Percentiles rank a stretch among this genome's conserved stretches.
Conservation (phyloP, 2,888 invertebrate genomes). For the Argynnis bischoffii region DNA sequence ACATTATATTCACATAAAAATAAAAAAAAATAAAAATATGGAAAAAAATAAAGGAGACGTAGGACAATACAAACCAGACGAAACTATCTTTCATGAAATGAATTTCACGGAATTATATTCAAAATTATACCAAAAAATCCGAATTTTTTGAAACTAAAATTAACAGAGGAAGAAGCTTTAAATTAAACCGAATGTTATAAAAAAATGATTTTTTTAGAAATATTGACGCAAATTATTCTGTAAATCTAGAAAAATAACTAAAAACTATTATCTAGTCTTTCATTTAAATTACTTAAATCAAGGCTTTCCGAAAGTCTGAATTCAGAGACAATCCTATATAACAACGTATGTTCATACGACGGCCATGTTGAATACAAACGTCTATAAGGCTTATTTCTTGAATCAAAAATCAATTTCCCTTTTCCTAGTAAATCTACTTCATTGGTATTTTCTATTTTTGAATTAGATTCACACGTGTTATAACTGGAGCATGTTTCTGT, state of each 20-base stretch:
- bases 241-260: constrained; percentile 1
- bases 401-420: constrained; percentile 54
- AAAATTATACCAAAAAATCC: too few relatives aligned
- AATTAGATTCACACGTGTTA: constrained; percentile 48
- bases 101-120: too few relatives aligned
- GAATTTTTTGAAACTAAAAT: too few relatives aligned
- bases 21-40: background rate
- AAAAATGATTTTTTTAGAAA: too few relatives aligned
- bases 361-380: constrained; percentile 69
- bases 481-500: constrained; percentile 46
- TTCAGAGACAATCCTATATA: constrained; percentile 68
- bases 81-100: background rate
- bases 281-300: constrained; percentile 60
- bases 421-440: constrained; percentile 1
- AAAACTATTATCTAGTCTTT: constrained; percentile 21
- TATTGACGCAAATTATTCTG: background rate
- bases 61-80: constrained; percentile 6
- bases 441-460: constrained; percentile 23
- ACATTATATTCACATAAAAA: constrained; percentile 8
- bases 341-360: constrained; percentile 67
- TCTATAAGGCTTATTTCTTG: constrained; percentile 40
- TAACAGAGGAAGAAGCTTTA: too few relatives aligned
- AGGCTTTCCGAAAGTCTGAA: constrained; percentile 76
- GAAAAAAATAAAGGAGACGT: background rate
- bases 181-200: too few relatives aligned